These are phyloP conservation scores for Aproaerema taeniolella DNA, from an alignment of 2,888 invertebrate species.

Conservation along the genomic window DNA sequence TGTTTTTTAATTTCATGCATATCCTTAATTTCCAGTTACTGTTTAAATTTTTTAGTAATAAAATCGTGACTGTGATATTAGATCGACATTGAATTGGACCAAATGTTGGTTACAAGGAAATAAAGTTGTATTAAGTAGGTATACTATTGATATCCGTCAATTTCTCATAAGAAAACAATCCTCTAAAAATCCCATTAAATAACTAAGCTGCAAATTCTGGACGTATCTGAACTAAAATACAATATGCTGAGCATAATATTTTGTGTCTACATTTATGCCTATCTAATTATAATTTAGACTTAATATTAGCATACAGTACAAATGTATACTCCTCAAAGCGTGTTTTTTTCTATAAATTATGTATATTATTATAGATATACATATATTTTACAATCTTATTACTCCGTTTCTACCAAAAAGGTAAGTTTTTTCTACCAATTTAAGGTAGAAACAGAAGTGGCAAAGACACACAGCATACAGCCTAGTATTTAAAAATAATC, in stretches of 20 bases:
- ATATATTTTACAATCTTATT: conserved; percentile 15
- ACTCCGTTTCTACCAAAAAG: conserved; percentile 9
- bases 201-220: conserved; percentile 23
- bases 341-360: conserved; percentile 51
- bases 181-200: conserved; percentile 1
- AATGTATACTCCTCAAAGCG: conserved; percentile 65
- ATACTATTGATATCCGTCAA: conserved; percentile 8
- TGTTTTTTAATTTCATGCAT: too few relatives aligned
- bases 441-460: conserved; percentile 17
- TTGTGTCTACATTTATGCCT: conserved; percentile 61
- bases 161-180: conserved; percentile 4
- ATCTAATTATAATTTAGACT: conserved; percentile 55
- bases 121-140: too few relatives aligned
- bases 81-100: too few relatives aligned
- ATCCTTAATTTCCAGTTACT: too few relatives aligned
- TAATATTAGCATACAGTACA: conserved; percentile 52
- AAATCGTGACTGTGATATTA: too few relatives aligned
- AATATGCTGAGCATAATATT: conserved; percentile 59
- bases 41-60: too few relatives aligned
- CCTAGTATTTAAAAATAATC: conserved; percentile 24
- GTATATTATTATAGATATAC: conserved; percentile 31
- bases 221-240: conserved; percentile 32
- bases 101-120: too few relatives aligned
- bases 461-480: conserved; percentile 20
- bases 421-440: conserved; percentile 18